Evolutionary conservation across 30 jellyfish, hydroid and myxozoan genomes (phyloP), one percentile per base, ranked within the genome.

Genomic region (Aurelia aurita complex sp. Pacific): DNA sequence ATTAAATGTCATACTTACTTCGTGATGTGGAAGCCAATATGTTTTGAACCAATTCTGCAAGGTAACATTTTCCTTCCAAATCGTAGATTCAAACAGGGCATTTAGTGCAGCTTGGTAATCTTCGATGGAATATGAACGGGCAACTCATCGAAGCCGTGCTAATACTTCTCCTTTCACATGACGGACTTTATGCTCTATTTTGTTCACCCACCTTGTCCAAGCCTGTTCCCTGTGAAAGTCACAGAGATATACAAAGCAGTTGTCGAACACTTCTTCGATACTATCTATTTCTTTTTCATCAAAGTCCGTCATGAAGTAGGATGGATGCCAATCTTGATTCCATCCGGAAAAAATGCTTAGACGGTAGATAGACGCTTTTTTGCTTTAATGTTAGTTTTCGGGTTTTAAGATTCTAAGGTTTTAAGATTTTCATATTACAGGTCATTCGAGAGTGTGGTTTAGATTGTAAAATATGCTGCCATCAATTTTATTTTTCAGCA

Each of bases 291-390:
- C 77, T 32, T 67, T 38, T 67, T 67, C 54, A 38, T 38, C 51
- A 67, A 29, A 29, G 17, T 67, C 77, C 7, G 55, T 32, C 55
- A 67, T 67, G 7, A 67, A 67, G 55, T 67, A 29, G 18, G 51
- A 38, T 38, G 50, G 77, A 29, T 17, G 18, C 77, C 77, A 67
- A 14, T 67, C 55, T 38, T 17, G 51, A 67, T 67, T 67, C 77
- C 77, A 67, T 32, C 18, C 17, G 3, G 77, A 15, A 67, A 1
- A 12, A 15, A 67, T 67, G 55, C 33, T 38, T 2, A 67, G 33
- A 12, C 54, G n/a, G n/a, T n/a, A n/a, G n/a, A n/a, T n/a, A n/a
- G n/a, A n/a, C n/a, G n/a, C n/a, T n/a, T n/a, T n/a, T n/a, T n/a
- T n/a, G n/a, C n/a, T n/a, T n/a, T n/a, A n/a, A n/a, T n/a, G n/a